phyloP scores from a whole-genome alignment of 2,888 invertebrate genomes.

The Lepidocyrtoides sp. region DNA sequence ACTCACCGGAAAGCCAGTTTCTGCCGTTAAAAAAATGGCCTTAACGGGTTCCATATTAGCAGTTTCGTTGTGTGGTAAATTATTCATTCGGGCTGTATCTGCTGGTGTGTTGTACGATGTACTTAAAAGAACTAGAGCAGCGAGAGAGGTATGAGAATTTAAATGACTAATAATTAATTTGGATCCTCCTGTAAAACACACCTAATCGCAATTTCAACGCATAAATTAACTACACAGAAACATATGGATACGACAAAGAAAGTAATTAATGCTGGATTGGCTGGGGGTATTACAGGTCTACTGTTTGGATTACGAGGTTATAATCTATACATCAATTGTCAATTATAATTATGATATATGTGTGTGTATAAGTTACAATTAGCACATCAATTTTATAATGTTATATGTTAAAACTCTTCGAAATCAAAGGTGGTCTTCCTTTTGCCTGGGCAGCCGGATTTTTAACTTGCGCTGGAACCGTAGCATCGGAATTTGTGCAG shows the following conservation, averaged over 20 bases:
- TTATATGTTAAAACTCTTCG: too few species aligned
- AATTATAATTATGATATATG: too few species aligned
- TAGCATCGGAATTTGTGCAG: neutral
- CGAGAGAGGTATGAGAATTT: neutral
- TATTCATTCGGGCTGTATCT: neutral
- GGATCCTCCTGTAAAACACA: too few species aligned
- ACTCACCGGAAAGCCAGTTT: neutral
- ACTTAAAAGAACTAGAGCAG: neutral
- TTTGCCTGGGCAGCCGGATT: neutral
- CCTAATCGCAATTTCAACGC: neutral
- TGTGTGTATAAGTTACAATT: too few species aligned
- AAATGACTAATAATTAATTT: too few species aligned
- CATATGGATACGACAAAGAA: neutral
- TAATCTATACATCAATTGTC: too few species aligned
- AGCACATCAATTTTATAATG: too few species aligned
- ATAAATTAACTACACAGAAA: neutral
- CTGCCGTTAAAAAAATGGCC: neutral
- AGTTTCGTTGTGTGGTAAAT: neutral
- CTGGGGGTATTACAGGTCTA: constrained; percentile 1
- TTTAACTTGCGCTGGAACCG: neutral
- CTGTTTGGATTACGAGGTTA: constrained; percentile 29
- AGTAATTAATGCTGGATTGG: neutral
- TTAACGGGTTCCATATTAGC: neutral
- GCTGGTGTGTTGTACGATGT: constrained; percentile 19
- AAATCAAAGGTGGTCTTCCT: neutral